Evolutionary conservation across 2,113 vertebrate species (phyloP).

Genomic region (Uropsilus gracilis): DNA sequence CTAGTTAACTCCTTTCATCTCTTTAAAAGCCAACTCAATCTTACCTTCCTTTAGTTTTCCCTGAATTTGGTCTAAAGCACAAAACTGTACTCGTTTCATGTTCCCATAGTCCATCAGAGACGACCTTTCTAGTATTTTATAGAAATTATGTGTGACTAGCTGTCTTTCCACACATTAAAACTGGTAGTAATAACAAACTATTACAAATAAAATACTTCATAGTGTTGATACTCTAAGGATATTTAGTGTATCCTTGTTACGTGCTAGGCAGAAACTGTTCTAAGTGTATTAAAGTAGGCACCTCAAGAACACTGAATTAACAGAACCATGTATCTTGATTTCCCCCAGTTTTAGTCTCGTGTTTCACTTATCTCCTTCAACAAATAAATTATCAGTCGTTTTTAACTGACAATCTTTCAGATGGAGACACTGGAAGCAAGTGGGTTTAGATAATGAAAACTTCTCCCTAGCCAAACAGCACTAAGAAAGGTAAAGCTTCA

Average conservation of each 20-base stretch:
- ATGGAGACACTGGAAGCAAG: neutral
- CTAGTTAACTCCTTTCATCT: neutral
- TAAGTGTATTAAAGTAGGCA: neutral
- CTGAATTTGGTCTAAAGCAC: neutral
- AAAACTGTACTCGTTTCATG: slow-evolving; percentile 20
- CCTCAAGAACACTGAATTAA: slow-evolving; percentile 18
- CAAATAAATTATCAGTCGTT: neutral
- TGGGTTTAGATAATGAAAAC: neutral
- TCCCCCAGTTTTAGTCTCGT: neutral
- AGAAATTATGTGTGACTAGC: neutral
- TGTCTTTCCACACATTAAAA: slow-evolving; percentile 1
- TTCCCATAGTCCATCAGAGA: neutral
- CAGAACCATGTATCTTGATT: neutral
- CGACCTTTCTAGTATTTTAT: neutral
- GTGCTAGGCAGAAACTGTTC: neutral
- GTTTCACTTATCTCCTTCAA: slow-evolving; percentile 7
- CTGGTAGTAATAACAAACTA: neutral
- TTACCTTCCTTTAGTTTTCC: neutral
- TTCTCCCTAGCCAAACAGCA: neutral
- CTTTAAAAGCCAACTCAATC: slow-evolving; percentile 27
- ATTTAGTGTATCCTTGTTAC: slow-evolving; percentile 16
- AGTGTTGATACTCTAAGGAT: slow-evolving; percentile 37
- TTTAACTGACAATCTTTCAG: slow-evolving; percentile 27
- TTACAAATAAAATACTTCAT: slow-evolving; percentile 43
- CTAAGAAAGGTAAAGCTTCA: slow-evolving; percentile 5